Base-by-base conservation (phyloP, 2,888 invertebrate genomes). In the Noctuana brunneofusca region DNA sequence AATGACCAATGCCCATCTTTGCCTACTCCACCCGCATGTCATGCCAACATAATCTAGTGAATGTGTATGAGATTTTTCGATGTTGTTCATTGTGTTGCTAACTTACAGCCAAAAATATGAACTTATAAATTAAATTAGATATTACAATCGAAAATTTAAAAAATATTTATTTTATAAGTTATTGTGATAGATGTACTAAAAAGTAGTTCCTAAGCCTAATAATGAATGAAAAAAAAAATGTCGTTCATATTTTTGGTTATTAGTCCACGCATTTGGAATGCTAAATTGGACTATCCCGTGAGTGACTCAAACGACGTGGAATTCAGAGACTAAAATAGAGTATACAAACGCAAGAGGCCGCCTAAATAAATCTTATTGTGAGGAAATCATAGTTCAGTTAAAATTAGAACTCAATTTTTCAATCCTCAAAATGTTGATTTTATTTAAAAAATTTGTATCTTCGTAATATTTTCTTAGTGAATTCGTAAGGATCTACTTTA, bases 241-340 rank as follows among this genome's bases (percentile, higher is more conserved):
- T 16, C 20, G 38, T 55, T 62, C 52, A 58, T 63, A 58, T 27
- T 3, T 65, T 55, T 56, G 63, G 43, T 63, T 38, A 22, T 68
- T 69, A 71, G 78, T 80, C 80, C 79, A 75, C 75, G 76, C 76
- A 74, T 76, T 68, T 69, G 73, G 81, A 81, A 84, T 84, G 86
- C 75, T 66, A 68, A 71, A 71, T 66, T 80, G 81, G 80, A 77
- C 75, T 76, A 77, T 69, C 71, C 69, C 72, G 71, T 73, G 71
- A 69, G 58, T 69, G 66, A 66, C 64, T 65, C 69, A 65, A 66
- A 62, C 64, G 70, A 72, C 72, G 78, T 77, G 79, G 70, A 79
- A 79, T 75, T 76, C 75, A 75, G 74, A 73, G 68, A 56, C 30
- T 41, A 49, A 62, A 56, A 50, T 50, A 50, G 8, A 38, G 22